phyloP scores from a whole-genome alignment of 2,888 invertebrate genomes.

The Baronia brevicornis region DNA sequence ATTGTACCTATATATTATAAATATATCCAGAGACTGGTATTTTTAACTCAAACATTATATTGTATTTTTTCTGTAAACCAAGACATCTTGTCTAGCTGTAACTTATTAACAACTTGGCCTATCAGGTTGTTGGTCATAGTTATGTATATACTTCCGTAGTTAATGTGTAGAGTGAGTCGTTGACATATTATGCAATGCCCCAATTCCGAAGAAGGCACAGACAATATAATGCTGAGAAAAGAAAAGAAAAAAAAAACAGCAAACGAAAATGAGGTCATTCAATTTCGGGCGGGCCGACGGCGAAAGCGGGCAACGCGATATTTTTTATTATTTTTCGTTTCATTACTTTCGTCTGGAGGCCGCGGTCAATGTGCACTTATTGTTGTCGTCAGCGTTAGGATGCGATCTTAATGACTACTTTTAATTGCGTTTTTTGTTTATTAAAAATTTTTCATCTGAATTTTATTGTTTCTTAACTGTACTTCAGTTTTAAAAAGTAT shows the following conservation, averaged over 20 bases:
- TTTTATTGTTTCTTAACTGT: no score
- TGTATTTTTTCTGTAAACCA: no score
- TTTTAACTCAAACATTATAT: no score
- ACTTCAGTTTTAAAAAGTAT: no score
- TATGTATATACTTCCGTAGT: no score
- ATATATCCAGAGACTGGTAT: no score
- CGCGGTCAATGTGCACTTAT: conserved; percentile 38
- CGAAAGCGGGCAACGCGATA: conserved; percentile 27
- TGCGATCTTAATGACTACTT: conserved; percentile 13
- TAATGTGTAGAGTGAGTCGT: neutral
- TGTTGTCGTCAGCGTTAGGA: conserved; percentile 24
- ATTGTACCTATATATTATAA: no score
- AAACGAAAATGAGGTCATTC: conserved; percentile 49
- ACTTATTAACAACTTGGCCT: no score
- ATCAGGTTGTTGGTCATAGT: no score
- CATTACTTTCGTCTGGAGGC: conserved; percentile 53
- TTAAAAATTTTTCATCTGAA: no score
- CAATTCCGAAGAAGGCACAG: conserved; percentile 10
- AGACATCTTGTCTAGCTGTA: no score
- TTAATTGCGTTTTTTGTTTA: conserved; percentile 3
- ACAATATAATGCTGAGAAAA: conserved; percentile 17
- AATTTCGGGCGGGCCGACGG: conserved; percentile 38
- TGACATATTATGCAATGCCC: conserved; percentile 11
- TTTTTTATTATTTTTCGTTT: conserved; percentile 32
- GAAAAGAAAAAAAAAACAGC: conserved; percentile 20